Percentiles rank a stretch among this genome's conserved stretches.
Conservation (phyloP, 2,888 invertebrate species). For the Hedya salicella region DNA sequence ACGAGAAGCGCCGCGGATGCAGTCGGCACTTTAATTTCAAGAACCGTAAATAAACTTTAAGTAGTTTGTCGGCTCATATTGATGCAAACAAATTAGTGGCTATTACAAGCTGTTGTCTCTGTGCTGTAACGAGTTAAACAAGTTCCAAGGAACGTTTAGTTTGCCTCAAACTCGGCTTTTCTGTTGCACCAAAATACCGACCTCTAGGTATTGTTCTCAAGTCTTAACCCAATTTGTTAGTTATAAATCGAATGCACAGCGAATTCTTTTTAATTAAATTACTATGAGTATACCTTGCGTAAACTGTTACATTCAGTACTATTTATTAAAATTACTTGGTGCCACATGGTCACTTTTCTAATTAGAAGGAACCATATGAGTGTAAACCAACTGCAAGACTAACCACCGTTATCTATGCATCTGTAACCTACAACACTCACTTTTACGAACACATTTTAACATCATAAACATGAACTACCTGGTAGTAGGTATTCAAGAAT, state of each 20-base stretch:
- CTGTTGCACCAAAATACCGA: background rate
- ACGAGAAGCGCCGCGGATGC: conserved; percentile 29
- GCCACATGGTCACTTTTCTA: conserved; percentile 2
- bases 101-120: conserved; percentile 15
- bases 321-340: background rate
- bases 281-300: too few relatives aligned
- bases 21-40: conserved; percentile 24
- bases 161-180: conserved; percentile 20
- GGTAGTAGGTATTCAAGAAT: too few relatives aligned
- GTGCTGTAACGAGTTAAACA: conserved; percentile 30
- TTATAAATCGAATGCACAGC: conserved; percentile 4
- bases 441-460: background rate
- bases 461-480: background rate
- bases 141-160: conserved; percentile 25
- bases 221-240: background rate
- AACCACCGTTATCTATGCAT: conserved; percentile 20
- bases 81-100: conserved; percentile 27
- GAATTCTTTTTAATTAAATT: conserved; percentile 6
- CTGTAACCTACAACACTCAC: conserved; percentile 25
- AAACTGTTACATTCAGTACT: too few relatives aligned
- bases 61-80: conserved; percentile 5
- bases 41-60: conserved; percentile 16
- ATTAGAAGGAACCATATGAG: conserved; percentile 13
- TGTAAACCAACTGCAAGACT: background rate
- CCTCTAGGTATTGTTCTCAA: conserved; percentile 5